Evolutionary conservation across 2,797 vertebrate genomes (phyloP), one percentile per base, ranked within the genome.

Genomic region (Erethizon dorsatum): DNA sequence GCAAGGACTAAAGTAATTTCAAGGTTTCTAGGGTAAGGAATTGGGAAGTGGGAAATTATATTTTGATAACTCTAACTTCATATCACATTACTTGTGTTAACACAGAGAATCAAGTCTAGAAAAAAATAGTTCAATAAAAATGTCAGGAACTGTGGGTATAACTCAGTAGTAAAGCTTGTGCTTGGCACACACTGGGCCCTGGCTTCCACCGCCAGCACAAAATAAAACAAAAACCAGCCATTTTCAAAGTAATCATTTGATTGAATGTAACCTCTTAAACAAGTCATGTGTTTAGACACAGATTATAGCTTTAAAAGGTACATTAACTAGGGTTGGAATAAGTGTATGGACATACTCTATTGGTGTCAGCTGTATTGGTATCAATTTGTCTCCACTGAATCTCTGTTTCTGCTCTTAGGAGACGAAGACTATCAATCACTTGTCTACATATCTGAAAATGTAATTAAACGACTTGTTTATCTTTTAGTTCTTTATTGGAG

Each of bases 11-110:
- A 82, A 11, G 28, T 50, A 47, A 84, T 54, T 91, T 84, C 77
- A n/a, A 61, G 45, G 33, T 77, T 82, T 79, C 73, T 82, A 92
- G 47, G 52, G 65, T 83, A 95, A 94, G 78, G 52, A 37, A 52
- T 26, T 69, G 45, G 33, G 73, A 92, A 92, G 17, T 28, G 47
- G 15, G 82, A 78, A 84, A 87, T 75, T 90, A 54, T 83, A 92
- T 94, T 96, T 96, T n/a, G 52, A 54, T 90, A 92, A 92, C 67
- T 92, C 52, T 75, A 59, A 88, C 83, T 94, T 84, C 37, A 47
- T 80, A 57, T 57, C 33, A 41, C 63, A 88, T n/a, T 33, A 63
- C 14, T 78, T 93, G 17, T 86, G n/a, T 94, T 88, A 90, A 83
- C 22, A 77, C 50, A 85, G 31, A 94, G 41, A 95, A 84, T 52